Percentiles rank a stretch among this genome's conserved stretches.
Evolutionary conservation across 2,888 invertebrate species (phyloP).

Genomic region (Erebia ligea): DNA sequence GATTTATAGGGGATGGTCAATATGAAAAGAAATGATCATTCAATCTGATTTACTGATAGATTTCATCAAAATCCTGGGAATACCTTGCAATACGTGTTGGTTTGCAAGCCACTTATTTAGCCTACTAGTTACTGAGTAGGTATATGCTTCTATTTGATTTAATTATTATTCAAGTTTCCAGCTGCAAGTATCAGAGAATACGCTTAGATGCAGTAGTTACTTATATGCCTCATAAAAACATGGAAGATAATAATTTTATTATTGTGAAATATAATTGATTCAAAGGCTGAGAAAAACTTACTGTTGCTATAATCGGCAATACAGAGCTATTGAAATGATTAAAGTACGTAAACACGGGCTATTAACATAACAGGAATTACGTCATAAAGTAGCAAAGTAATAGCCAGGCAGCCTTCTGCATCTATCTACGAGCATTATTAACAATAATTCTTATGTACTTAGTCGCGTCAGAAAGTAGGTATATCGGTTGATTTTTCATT

Average conservation of each 20-base stretch:
- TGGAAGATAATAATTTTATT: not conserved
- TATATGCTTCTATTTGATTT: no score
- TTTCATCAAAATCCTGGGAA: no score
- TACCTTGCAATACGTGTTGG: no score
- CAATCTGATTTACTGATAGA: no score
- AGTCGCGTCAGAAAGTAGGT: conserved; percentile 3
- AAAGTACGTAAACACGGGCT: conserved; percentile 21
- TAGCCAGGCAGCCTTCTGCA: conserved; percentile 19
- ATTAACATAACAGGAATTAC: conserved; percentile 31
- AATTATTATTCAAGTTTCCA: not conserved
- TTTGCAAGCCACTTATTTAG: no score
- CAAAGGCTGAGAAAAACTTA: conserved; percentile 18
- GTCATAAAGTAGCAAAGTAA: conserved; percentile 18
- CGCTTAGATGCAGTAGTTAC: not conserved
- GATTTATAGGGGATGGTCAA: no score
- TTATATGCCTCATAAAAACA: conserved; percentile 6
- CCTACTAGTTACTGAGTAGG: no score
- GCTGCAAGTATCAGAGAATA: not conserved
- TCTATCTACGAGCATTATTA: conserved; percentile 12
- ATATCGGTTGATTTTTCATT: not conserved
- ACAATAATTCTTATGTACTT: conserved; percentile 18
- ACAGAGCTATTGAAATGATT: conserved; percentile 24
- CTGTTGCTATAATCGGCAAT: conserved; percentile 22
- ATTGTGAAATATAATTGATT: conserved; percentile 1
- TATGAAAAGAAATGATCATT: no score